Conservation (phyloP, 2,113 vertebrate species). For the Acrocephalus kingi region DNA sequence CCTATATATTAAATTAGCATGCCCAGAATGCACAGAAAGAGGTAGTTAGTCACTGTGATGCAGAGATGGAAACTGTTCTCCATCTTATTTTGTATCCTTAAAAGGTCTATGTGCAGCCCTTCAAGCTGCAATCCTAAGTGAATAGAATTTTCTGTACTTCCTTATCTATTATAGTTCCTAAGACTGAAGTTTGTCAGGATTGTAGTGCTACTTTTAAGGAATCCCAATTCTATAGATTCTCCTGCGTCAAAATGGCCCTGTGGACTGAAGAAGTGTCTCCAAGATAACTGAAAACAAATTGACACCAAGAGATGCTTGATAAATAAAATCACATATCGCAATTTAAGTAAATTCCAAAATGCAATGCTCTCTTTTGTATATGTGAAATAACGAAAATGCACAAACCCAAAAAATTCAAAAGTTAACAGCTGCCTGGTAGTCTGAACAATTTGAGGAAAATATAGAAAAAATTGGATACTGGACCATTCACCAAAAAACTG, state of each 20-base stretch:
- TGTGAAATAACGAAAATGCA: not conserved
- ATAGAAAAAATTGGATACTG: not conserved
- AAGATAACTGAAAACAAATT: not conserved
- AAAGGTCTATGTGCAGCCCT: not conserved
- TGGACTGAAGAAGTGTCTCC: not conserved
- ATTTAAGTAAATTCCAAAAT: not conserved
- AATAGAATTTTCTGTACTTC: not conserved
- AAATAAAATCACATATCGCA: not conserved
- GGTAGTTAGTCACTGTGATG: not conserved
- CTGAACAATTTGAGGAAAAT: not conserved
- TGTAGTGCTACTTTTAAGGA: not conserved
- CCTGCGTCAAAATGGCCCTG: not conserved
- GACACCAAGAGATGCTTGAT: not conserved
- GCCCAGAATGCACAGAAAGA: not conserved
- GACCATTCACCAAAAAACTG: not conserved
- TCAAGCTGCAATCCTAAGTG: not conserved
- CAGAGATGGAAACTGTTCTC: not conserved
- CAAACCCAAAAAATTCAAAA: not conserved
- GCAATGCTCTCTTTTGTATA: fast-evolving
- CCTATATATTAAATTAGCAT: not conserved
- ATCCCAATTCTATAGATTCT: not conserved
- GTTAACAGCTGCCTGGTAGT: not conserved
- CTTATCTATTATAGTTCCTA: not conserved
- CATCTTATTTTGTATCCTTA: not conserved
- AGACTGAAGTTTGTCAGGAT: not conserved